Base-by-base conservation (phyloP, 2,113 vertebrate genomes). In the Atractosteus spatula region DNA sequence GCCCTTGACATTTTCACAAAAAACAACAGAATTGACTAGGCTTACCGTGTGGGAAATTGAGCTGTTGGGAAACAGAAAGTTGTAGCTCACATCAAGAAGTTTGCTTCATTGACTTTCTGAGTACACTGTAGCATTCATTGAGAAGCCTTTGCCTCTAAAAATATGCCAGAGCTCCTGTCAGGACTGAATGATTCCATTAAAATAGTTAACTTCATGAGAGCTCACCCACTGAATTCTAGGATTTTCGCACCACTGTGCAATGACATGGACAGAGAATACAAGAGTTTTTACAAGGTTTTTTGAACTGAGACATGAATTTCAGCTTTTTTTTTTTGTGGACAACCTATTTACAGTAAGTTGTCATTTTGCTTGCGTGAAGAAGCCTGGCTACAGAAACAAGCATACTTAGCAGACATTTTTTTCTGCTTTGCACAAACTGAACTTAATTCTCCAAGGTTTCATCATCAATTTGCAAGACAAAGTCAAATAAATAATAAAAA, bases 321-420 rank as follows among this genome's bases (percentile, higher is more conserved):
- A 29, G 17, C 1, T 29, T 29, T 29, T 29, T 29, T 29, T 80
- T 75, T 85, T 82, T 68, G 71, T 79, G 67, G 83, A 85, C 77
- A 81, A 77, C 70, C 76, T 73, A 66, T 87, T 85, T 80, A n/a
- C n/a, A n/a, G n/a, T n/a, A 71, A 69, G 64, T 29, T 29, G 29
- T 29, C 77, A 76, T 80, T 81, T 29, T 84, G 74, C 75, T 76
- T 84, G 76, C 82, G 78, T 67, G 80, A 81, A 74, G 74, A 74
- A 17, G 79, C 77, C 55, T 83, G 80, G 81, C 74, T 85, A 43
- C 69, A 84, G 74, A 83, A 76, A 77, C 82, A 84, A 73, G 80
- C 80, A 16, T 85, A 88, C 75, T 80, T 85, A 73, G 80, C 81
- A 62, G 85, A 86, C 74, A 81, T 85, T 74, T 87, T 87, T 87